These are phyloP conservation scores for Drosophila quadrilineata DNA, from an alignment of 1,140 invertebrate species.

Conservation along the genomic window DNA sequence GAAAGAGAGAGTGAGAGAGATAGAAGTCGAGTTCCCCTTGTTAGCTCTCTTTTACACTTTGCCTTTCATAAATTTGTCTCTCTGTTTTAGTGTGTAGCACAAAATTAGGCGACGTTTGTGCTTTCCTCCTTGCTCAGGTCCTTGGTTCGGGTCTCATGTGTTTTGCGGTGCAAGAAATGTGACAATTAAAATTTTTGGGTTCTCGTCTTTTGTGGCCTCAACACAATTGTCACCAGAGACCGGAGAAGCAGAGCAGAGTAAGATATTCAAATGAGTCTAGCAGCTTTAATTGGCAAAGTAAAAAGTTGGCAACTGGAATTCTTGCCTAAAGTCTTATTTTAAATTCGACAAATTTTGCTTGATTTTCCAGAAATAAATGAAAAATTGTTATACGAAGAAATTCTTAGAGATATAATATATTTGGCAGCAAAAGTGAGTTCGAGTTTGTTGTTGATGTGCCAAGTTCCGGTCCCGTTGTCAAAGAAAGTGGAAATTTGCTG, in stretches of 20 bases:
- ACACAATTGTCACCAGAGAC: too few relatives aligned
- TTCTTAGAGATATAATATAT: too few relatives aligned
- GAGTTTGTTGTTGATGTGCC: conserved; percentile 10
- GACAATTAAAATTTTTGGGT: conserved; percentile 54
- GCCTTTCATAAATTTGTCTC: conserved; percentile 28
- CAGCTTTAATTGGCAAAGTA: too few relatives aligned
- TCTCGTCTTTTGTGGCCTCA: background rate
- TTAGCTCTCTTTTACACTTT: conserved; percentile 3
- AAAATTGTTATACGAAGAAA: too few relatives aligned
- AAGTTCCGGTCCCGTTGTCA: conserved; percentile 32
- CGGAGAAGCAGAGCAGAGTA: too few relatives aligned
- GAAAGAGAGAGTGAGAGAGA: background rate
- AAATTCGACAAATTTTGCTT: too few relatives aligned
- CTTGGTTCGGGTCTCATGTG: conserved; percentile 40
- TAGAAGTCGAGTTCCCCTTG: conserved; percentile 7
- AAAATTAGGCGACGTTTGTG: conserved; percentile 30
- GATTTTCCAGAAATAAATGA: too few relatives aligned
- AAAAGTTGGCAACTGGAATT: too few relatives aligned
- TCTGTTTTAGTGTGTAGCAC: conserved; percentile 27
- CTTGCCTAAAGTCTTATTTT: too few relatives aligned
- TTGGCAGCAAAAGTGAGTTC: conserved; percentile 8
- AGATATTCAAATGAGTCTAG: too few relatives aligned
- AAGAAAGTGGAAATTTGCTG: conserved; percentile 47
- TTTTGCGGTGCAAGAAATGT: conserved; percentile 43
- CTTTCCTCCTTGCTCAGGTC: background rate